These are phyloP conservation scores for Falco biarmicus DNA, from an alignment of 2,797 vertebrate genomes.

Conservation along the genomic window DNA sequence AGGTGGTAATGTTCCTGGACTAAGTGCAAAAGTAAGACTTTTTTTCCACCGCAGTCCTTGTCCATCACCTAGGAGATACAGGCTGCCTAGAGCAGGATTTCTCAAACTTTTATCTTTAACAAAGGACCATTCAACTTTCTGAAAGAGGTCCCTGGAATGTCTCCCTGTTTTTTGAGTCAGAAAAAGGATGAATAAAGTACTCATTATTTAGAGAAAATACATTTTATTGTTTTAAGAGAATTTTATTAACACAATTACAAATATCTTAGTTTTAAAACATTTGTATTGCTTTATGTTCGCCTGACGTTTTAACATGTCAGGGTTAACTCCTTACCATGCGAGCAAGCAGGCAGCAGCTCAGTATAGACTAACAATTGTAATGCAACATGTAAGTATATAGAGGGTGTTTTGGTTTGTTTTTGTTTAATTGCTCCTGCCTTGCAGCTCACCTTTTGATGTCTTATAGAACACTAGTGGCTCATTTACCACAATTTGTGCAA, in stretches of 20 bases:
- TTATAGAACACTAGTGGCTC: not conserved
- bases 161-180: not conserved
- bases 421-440: not conserved
- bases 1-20: not conserved
- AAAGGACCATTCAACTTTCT: not conserved
- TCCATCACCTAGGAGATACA: not conserved
- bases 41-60: not conserved
- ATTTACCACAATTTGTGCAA: conserved; percentile 5
- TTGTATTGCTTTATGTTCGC: not conserved
- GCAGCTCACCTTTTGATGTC: conserved; percentile 18
- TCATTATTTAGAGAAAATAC: not conserved
- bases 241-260: not conserved
- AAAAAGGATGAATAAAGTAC: not conserved
- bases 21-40: not conserved
- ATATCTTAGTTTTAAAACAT: not conserved
- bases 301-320: not conserved
- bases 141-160: not conserved
- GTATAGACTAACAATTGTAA: not conserved
- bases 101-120: not conserved
- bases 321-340: not conserved
- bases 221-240: not conserved
- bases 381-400: not conserved
- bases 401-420: not conserved
- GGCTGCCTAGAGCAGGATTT: not conserved
- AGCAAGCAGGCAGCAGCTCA: not conserved